Conservation (phyloP, 2,113 vertebrate species). For the Aphyosemion australe region DNA sequence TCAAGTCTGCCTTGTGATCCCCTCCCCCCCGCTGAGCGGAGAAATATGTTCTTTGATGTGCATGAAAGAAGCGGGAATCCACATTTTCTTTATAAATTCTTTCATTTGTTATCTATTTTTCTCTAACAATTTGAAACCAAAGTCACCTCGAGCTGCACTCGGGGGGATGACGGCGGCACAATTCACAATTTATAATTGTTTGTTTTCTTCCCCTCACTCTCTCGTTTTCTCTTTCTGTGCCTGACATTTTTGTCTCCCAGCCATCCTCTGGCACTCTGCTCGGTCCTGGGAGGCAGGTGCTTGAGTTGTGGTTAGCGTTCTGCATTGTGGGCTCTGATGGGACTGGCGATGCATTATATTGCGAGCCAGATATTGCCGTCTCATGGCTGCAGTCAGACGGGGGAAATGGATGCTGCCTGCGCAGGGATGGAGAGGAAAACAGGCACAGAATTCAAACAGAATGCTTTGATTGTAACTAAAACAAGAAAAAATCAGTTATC, state of each 20-base stretch:
- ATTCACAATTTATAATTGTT: constrained; percentile 53
- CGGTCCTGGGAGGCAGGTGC: constrained; percentile 62
- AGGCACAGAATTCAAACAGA: constrained; percentile 13
- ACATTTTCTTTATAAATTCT: constrained; percentile 52
- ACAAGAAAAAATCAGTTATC: neutral
- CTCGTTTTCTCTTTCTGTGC: neutral
- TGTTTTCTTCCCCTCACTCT: constrained; percentile 26
- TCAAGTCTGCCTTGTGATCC: constrained; percentile 41
- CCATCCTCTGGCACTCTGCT: neutral
- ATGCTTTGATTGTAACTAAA: constrained; percentile 10
- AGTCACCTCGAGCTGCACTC: constrained; percentile 44
- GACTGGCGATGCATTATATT: constrained; percentile 70
- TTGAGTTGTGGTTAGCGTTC: constrained; percentile 60
- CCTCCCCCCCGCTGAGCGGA: constrained; percentile 50
- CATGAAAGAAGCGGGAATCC: constrained; percentile 53
- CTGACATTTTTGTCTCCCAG: neutral
- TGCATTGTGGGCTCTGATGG: constrained; percentile 70
- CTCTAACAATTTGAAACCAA: constrained; percentile 48
- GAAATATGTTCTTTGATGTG: constrained; percentile 67
- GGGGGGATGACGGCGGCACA: constrained; percentile 23
- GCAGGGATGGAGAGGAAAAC: constrained; percentile 39
- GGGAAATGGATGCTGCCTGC: constrained; percentile 43
- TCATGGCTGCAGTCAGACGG: constrained; percentile 40
- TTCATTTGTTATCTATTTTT: constrained; percentile 58
- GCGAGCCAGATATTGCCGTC: constrained; percentile 52